phyloP scores from a whole-genome alignment of 2,888 invertebrate species.

The Palloptera scutellata region DNA sequence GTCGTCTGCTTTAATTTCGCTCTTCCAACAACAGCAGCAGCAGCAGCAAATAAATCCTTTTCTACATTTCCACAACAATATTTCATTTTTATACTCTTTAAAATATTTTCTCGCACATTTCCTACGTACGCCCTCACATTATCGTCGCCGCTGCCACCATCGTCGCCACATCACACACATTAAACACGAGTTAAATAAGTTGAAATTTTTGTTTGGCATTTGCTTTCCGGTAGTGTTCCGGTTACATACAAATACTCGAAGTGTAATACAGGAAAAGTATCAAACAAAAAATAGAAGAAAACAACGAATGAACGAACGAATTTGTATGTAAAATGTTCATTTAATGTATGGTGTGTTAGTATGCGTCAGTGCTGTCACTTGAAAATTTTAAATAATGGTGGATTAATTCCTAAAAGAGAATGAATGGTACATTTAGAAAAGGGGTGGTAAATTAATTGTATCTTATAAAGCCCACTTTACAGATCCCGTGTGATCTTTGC shows the following conservation, averaged over 20 bases:
- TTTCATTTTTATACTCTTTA: constrained; percentile 27
- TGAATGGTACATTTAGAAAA: too few relatives aligned
- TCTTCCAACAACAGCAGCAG: constrained; percentile 16
- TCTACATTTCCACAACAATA: constrained; percentile 9
- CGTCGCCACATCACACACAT: constrained; percentile 1
- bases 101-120: constrained; percentile 8
- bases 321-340: background rate
- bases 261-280: too few relatives aligned
- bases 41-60: constrained; percentile 27
- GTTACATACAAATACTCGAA: constrained; percentile 25
- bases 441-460: too few relatives aligned
- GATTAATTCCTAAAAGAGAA: too few relatives aligned
- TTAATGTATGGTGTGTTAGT: background rate
- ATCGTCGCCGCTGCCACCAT: background rate
- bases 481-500: too few relatives aligned
- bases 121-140: constrained; percentile 5
- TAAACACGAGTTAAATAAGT: constrained; percentile 32
- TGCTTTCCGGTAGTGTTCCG: constrained; percentile 39
- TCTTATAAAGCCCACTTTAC: too few relatives aligned
- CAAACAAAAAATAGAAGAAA: constrained; percentile 13
- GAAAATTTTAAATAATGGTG: too few relatives aligned
- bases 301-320: background rate
- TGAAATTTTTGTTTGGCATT: constrained; percentile 39
- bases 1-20: constrained; percentile 11
- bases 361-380: too few relatives aligned